phyloP scores from a whole-genome alignment of 1,140 invertebrate genomes.

The Oryzaephilus surinamensis region DNA sequence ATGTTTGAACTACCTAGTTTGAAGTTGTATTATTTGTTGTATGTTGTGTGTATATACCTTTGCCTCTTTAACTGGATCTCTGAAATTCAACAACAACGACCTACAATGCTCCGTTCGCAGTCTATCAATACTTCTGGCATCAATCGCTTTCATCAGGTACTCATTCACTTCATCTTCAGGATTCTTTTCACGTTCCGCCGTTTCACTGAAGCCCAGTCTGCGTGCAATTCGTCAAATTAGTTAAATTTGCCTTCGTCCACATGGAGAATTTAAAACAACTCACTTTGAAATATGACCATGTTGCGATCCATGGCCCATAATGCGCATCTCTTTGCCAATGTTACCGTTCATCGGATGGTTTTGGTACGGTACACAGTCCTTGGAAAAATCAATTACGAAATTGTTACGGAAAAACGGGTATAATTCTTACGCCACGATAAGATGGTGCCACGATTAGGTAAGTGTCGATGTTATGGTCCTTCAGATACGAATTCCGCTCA shows the following conservation, averaged over 20 bases:
- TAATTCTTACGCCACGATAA: conserved; percentile 50
- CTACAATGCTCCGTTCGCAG: conserved; percentile 76
- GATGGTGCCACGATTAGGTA: conserved; percentile 76
- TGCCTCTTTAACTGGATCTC: conserved; percentile 61
- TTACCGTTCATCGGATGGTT: conserved; percentile 59
- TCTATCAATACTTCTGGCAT: conserved; percentile 85
- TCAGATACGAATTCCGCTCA: conserved; percentile 75
- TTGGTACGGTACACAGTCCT: conserved; percentile 39
- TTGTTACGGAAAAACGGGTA: neutral
- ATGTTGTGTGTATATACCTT: conserved; percentile 51
- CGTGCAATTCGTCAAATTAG: no score
- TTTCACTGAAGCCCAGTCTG: conserved; percentile 56
- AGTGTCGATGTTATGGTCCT: conserved; percentile 87
- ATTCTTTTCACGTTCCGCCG: conserved; percentile 51
- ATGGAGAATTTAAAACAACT: conserved; percentile 25
- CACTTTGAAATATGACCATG: conserved; percentile 57
- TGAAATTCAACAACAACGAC: conserved; percentile 70
- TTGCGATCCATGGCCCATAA: conserved; percentile 73
- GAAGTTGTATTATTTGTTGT: neutral
- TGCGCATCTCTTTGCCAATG: conserved; percentile 74
- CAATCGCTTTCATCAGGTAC: conserved; percentile 86
- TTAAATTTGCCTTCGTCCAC: no score
- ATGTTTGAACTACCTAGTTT: neutral
- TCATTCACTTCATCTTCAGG: conserved; percentile 90
- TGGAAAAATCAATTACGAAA: no score